These are phyloP conservation scores for Phalera bucephala DNA, from an alignment of 2,888 invertebrate species.

Conservation along the genomic window DNA sequence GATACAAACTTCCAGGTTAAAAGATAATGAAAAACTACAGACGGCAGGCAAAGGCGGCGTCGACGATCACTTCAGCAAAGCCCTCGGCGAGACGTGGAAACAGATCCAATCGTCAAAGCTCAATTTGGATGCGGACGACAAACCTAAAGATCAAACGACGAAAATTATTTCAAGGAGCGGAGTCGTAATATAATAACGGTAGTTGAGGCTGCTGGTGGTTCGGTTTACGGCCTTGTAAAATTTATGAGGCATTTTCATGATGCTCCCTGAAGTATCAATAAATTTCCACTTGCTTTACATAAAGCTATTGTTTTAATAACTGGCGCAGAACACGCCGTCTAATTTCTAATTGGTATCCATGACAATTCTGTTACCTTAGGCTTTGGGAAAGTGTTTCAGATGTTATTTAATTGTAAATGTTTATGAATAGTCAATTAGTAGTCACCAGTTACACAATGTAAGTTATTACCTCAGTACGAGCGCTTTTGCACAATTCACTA, in stretches of 20 bases:
- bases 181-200: slow-evolving; percentile 71
- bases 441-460: slow-evolving; percentile 80
- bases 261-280: slow-evolving; percentile 65
- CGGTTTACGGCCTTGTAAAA: slow-evolving; percentile 61
- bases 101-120: slow-evolving; percentile 85
- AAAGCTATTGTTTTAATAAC: slow-evolving; percentile 51
- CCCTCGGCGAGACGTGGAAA: slow-evolving; percentile 93
- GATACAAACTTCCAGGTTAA: slow-evolving; percentile 85
- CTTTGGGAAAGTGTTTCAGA: slow-evolving; percentile 56
- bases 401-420: slow-evolving; percentile 48
- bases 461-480: slow-evolving; percentile 80
- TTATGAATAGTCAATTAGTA: slow-evolving; percentile 73
- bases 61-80: slow-evolving; percentile 96
- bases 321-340: slow-evolving; percentile 15
- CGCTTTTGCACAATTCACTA: slow-evolving; percentile 80
- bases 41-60: slow-evolving; percentile 75
- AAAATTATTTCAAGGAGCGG: slow-evolving; percentile 78
- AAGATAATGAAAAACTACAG: slow-evolving; percentile 64
- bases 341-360: slow-evolving; percentile 50
- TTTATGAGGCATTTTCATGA: slow-evolving; percentile 67
- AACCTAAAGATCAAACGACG: slow-evolving; percentile 64
- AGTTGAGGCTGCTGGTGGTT: slow-evolving; percentile 48
- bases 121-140: slow-evolving; percentile 49
- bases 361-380: slow-evolving; percentile 75
- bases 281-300: slow-evolving; percentile 69